Percentiles rank a stretch among this genome's conserved stretches.
These are phyloP conservation scores for Bungarus multicinctus DNA, from an alignment of 2,113 vertebrate species.

Conservation along the genomic window DNA sequence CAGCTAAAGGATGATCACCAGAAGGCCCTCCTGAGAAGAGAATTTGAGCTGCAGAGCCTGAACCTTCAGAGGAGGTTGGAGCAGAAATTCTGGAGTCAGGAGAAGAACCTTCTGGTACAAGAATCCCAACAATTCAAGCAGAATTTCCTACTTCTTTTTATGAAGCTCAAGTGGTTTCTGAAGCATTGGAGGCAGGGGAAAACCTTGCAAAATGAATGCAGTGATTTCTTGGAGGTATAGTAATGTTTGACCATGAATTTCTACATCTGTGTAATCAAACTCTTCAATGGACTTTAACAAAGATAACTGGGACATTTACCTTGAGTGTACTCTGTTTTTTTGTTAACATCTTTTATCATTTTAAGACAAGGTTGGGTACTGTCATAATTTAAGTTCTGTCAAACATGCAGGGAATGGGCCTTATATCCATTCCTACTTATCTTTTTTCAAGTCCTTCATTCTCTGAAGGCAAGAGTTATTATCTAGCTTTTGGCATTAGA, in stretches of 20 bases:
- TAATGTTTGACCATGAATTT: background rate
- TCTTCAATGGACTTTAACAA: background rate
- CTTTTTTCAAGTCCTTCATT: background rate
- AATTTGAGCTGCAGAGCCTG: constrained; percentile 95
- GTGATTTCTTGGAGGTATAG: constrained; percentile 89
- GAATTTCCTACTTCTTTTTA: constrained; percentile 89
- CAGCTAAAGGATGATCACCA: constrained; percentile 95
- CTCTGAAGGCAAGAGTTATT: background rate
- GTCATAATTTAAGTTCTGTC: background rate
- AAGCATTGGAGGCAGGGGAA: constrained; percentile 92
- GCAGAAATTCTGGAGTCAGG: constrained; percentile 94
- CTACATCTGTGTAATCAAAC: background rate
- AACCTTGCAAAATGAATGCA: constrained; percentile 81
- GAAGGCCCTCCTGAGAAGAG: constrained; percentile 85
- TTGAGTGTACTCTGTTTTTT: background rate
- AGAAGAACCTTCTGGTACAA: constrained; percentile 90
- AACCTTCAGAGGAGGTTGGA: constrained; percentile 90
- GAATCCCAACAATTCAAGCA: constrained; percentile 96
- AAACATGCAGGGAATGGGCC: background rate
- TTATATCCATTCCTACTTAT: background rate
- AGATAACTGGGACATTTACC: background rate
- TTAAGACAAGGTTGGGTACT: background rate
- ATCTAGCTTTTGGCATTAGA: background rate
- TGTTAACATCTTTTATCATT: background rate
- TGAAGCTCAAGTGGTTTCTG: constrained; percentile 97